Base-by-base conservation (phyloP, 2,797 vertebrate genomes). In the Pipistrellus pipistrellus region DNA sequence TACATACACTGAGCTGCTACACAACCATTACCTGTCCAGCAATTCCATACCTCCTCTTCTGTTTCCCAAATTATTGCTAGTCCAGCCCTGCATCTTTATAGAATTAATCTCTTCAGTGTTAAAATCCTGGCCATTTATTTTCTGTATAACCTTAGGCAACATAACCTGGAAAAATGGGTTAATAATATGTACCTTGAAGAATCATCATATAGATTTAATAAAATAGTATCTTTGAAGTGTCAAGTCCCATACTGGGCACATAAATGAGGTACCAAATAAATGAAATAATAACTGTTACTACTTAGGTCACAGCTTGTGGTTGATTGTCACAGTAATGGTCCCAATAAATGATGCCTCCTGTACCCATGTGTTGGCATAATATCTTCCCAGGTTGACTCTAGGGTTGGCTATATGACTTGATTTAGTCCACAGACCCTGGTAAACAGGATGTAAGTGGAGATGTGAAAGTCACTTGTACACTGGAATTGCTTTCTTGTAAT, bases 191-290 rank as follows among this genome's bases (percentile, higher is more conserved):
- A 86, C 30, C 38, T 44, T 51, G 82, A 73, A 78, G n/a, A 89
- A 71, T n/a, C 51, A 51, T 53, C 48, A 51, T 25, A 68, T 6
- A 66, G 14, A 86, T 64, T 75, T 95, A 91, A 93, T 75, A 46
- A 90, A 94, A 71, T 59, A 57, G 11, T 30, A 3, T 11, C 32
- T n/a, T 17, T 71, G 71, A 94, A 85, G 32, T 41, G 23, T 44
- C 27, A 84, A 80, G 32, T 6, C 20, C 46, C 20, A 44, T 25
- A 14, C 32, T 1, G 21, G 27, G 30, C 2, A 20, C 6, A 57
- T 1, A 57, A 25, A 77, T 9, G 21, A 81, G 48, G 5, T 30
- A 10, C 11, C 77, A 69, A 82, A n/a, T 44, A 72, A 77, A 46
- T 44, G 18, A 51, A 80, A 73, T 64, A 3, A 12, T 35, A 64